Evolutionary conservation across 2,888 invertebrate genomes (phyloP), one percentile per base, ranked within the genome.

Genomic region (Linyphia triangularis): DNA sequence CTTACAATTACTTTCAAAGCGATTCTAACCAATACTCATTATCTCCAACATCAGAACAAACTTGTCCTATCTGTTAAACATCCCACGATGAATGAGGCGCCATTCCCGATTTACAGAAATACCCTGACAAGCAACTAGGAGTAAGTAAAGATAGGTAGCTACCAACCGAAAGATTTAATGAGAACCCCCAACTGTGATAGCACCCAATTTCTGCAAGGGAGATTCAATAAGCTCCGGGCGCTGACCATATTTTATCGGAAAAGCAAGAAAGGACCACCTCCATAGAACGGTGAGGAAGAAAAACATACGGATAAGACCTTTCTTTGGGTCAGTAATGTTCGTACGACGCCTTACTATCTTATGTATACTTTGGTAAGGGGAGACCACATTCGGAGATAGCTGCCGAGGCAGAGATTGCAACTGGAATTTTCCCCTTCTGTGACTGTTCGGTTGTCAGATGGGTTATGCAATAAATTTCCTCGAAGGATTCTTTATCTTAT

Each of bases 391-490:
- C 33, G 24, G 63, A 59, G 63, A 77, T 77, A 77, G 40, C 61
- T 33, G 24, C 13, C 26, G 70, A 40, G 70, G 22, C 70, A 40
- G 43, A 33, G 63, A 26, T 24, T 28, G 26, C 63, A 24, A 24
- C 26, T 9, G 28, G n/a, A 43, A 43, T 10, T 2, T 22, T 7
- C 37, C 24, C 13, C n/a, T 33, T 70, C 40, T n/a, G 37, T 26
- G 10, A 37, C 22, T 7, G 24, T 28, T 22, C 43, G 26, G 13
- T 43, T 72, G 33, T 16, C 72, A 19, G 33, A 10, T 6, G 30
- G 28, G 78, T 78, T 78, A 61, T 43, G 85, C 63, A 70, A 85
- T 79, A 78, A 78, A 85, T 85, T 72, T 40, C 9, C 4, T 37
- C n/a, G 4, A 6, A 22, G 30, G 24, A n/a, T n/a, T 33, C 22